phyloP scores from a whole-genome alignment of 2,113 vertebrate species.

The Synodontis membranacea region DNA sequence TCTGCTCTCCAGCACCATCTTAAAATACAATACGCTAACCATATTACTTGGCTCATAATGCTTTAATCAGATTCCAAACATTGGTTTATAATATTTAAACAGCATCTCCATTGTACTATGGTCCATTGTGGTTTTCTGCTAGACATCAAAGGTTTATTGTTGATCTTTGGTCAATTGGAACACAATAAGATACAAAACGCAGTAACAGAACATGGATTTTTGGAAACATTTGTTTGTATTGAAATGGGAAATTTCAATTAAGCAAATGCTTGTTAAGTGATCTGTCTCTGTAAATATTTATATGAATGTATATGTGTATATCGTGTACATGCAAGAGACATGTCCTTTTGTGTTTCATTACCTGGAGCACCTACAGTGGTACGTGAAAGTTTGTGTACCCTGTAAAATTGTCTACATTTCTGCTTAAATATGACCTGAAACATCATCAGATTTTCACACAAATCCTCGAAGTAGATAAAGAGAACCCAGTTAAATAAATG shows the following conservation, averaged over 20 bases:
- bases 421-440: no score
- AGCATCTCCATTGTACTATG: not conserved
- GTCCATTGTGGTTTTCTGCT: not conserved
- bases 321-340: not conserved
- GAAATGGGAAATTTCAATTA: slow-evolving; percentile 2
- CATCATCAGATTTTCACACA: no score
- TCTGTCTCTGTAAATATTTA: slow-evolving; percentile 32
- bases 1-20: slow-evolving; percentile 25
- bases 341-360: slow-evolving; percentile 41
- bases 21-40: not conserved
- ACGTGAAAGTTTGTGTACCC: no score
- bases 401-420: no score
- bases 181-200: slow-evolving; percentile 8
- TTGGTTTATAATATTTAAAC: slow-evolving; percentile 15
- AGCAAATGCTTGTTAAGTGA: slow-evolving; percentile 60
- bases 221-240: not conserved
- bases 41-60: slow-evolving; percentile 8
- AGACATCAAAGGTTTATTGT: not conserved
- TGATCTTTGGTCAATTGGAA: slow-evolving; percentile 27
- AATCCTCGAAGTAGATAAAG: no score
- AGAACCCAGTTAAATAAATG: no score
- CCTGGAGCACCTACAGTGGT: slow-evolving; percentile 61
- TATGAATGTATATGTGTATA: not conserved
- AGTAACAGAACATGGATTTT: not conserved
- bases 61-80: slow-evolving; percentile 23